Evolutionary conservation across 2,888 invertebrate genomes (phyloP), one percentile per base, ranked within the genome.

Genomic region (Tachina lurida): DNA sequence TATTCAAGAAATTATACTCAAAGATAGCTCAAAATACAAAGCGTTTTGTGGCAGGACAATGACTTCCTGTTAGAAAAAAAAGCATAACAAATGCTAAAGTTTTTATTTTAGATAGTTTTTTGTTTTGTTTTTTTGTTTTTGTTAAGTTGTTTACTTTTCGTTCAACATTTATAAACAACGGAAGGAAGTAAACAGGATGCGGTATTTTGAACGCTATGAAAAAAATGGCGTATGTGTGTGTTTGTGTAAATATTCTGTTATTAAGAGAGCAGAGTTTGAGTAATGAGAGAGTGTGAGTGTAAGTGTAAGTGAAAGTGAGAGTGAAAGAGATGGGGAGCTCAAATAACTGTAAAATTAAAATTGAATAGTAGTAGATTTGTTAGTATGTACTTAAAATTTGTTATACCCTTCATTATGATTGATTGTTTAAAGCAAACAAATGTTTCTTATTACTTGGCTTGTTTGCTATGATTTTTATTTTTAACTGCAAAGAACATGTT

Each of bases 41-140:
- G 41, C 67, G 58, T 39, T 15, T 19, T 49, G 58, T 0, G 43
- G 13, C 54, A 84, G 84, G 80, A 71, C 84, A 84, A 71, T 84
- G 84, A 80, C 80, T 80, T 84, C 60, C 47, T 41, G 67, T 12
- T 63, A 39, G 7, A 31, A 31, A 58, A n/a, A 49, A 17, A 15
- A 67, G 19, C 43, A 70, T 13, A 15, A 10, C 13, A 54, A 62
- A 68, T 13, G 4, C 31, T n/a, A 17, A 17, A 65, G 31, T 31
- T 31, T 7, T 31, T 31, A 31, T 31, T 31, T 31, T 31, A 31
- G 31, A 31, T 31, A 47, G 22, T 45, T 45, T 19, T 54, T 54
- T 2, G n/a, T 74, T 45, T 54, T 43, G 12, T 43, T 15, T 17
- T 10, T 10, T 54, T n/a, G n/a, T 43, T 47, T 19, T 63, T 31